Conservation (phyloP, 2,888 invertebrate species). For the Spisula subtruncata region DNA sequence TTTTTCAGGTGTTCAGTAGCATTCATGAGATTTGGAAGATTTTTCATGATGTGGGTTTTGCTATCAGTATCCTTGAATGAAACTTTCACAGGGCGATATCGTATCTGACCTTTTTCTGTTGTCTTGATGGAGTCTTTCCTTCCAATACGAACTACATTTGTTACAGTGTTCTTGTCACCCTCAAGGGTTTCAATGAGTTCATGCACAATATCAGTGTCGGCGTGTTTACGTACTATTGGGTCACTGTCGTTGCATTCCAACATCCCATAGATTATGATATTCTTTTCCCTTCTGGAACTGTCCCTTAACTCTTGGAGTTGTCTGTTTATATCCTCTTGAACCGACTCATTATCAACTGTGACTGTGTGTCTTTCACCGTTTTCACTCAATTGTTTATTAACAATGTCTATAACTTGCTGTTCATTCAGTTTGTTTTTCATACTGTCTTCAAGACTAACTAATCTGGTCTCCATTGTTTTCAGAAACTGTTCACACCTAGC, state of each 20-base stretch:
- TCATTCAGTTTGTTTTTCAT: no score
- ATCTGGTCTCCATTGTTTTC: background rate
- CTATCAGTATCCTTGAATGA: background rate
- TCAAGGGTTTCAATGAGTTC: no score
- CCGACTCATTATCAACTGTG: no score
- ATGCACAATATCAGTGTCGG: background rate
- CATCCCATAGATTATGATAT: background rate
- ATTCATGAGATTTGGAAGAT: background rate
- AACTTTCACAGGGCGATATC: conserved; percentile 1
- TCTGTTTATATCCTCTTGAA: background rate
- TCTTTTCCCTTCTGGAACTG: background rate
- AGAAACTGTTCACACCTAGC: background rate
- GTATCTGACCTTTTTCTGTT: no score
- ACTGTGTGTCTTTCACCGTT: no score
- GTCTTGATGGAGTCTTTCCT: no score
- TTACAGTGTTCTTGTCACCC: no score
- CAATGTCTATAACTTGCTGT: no score
- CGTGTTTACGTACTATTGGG: background rate
- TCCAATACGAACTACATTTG: no score
- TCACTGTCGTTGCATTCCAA: no score
- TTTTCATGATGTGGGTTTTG: conserved; percentile 3
- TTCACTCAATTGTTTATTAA: no score
- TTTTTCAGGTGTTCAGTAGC: background rate
- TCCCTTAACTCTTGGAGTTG: background rate
- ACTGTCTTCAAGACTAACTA: no score